These are phyloP conservation scores for Cataglyphis cursor DNA, from an alignment of 2,888 invertebrate genomes.

Conservation along the genomic window DNA sequence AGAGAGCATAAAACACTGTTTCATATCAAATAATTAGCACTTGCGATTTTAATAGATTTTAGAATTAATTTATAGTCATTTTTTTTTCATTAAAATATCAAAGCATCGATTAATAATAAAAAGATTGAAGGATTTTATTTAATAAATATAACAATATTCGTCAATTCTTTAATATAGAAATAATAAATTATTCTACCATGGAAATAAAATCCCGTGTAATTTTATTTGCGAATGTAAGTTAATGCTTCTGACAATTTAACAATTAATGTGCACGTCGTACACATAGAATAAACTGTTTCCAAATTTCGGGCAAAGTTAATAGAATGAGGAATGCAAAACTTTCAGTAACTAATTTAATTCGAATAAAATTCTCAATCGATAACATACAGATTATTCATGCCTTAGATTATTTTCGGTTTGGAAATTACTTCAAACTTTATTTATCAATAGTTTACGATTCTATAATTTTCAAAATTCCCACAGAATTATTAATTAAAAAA, in stretches of 20 bases:
- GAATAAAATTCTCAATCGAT: conserved; percentile 1
- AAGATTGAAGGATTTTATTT: neutral
- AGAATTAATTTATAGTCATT: neutral
- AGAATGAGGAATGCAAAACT: neutral
- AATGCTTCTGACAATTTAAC: neutral
- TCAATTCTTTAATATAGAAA: neutral
- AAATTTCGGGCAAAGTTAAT: neutral
- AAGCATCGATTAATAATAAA: neutral
- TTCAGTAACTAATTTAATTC: neutral
- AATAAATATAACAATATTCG: neutral
- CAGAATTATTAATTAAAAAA: neutral
- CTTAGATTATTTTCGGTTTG: neutral
- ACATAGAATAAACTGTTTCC: neutral
- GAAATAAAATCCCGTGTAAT: neutral
- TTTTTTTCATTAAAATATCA: neutral
- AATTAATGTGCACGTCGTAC: neutral
- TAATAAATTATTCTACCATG: neutral
- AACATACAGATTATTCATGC: neutral
- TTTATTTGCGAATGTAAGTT: neutral
- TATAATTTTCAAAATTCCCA: neutral
- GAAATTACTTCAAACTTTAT: neutral
- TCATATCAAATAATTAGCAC: neutral
- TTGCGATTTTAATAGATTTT: neutral
- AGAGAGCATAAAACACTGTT: neutral
- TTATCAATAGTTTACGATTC: neutral